These are phyloP conservation scores for Xylota segnis DNA, from an alignment of 2,888 invertebrate genomes.

Conservation along the genomic window DNA sequence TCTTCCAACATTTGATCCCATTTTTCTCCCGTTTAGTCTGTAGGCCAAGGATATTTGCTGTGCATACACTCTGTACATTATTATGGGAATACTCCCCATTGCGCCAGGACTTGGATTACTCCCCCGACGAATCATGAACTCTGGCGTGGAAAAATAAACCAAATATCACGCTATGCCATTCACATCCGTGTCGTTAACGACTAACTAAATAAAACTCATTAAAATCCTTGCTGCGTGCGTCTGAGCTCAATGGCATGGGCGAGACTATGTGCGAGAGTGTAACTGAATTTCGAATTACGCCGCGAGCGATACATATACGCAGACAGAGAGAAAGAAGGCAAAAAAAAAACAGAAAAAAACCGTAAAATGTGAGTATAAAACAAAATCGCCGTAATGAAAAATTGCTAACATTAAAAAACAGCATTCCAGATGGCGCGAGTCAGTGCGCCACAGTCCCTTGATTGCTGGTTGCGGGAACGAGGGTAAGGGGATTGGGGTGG, in stretches of 20 bases:
- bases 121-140: constrained; percentile 61
- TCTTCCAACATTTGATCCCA: constrained; percentile 24
- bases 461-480: constrained; percentile 12
- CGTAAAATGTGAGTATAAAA: constrained; percentile 51
- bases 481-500: neutral
- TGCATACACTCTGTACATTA: constrained; percentile 54
- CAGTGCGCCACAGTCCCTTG: constrained; percentile 24
- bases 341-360: constrained; percentile 13
- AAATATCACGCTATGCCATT: constrained; percentile 70
- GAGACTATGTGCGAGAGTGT: constrained; percentile 43
- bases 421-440: constrained; percentile 69
- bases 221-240: constrained; percentile 73
- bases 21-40: constrained; percentile 1
- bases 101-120: constrained; percentile 52
- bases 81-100: constrained; percentile 37
- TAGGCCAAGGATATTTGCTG: constrained; percentile 40
- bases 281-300: constrained; percentile 63
- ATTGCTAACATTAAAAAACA: constrained; percentile 70
- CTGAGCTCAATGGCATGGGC: constrained; percentile 49
- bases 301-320: constrained; percentile 1
- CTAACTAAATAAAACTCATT: constrained; percentile 75
- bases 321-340: neutral
- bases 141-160: constrained; percentile 53
- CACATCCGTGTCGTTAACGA: constrained; percentile 73
- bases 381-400: constrained; percentile 74